These are phyloP conservation scores for Hippoglossus stenolepis DNA, from an alignment of 2,113 vertebrate genomes.

Conservation along the genomic window DNA sequence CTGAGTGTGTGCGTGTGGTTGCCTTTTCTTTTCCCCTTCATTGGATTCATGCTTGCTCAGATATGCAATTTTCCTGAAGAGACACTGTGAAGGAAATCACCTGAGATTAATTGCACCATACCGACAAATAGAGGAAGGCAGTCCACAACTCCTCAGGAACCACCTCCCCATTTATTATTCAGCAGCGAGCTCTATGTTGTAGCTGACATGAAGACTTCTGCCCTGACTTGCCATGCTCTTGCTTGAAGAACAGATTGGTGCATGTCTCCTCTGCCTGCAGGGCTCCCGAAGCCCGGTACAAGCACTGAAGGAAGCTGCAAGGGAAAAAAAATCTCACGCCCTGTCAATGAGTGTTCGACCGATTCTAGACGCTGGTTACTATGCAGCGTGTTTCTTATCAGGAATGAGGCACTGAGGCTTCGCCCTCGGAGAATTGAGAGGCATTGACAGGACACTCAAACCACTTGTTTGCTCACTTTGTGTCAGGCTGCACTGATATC, in stretches of 20 bases:
- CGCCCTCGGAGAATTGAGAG: slow-evolving; percentile 67
- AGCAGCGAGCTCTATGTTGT: slow-evolving; percentile 53
- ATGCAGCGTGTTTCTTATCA: slow-evolving; percentile 40
- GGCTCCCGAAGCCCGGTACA: background rate
- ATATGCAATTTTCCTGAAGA: slow-evolving; percentile 54
- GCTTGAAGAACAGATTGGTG: slow-evolving; percentile 30
- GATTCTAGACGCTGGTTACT: slow-evolving; percentile 35
- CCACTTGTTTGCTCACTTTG: slow-evolving; percentile 67
- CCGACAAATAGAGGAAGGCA: slow-evolving; percentile 56
- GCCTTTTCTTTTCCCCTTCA: background rate
- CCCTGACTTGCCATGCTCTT: slow-evolving; percentile 34
- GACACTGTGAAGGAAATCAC: slow-evolving; percentile 59
- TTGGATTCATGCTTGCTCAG: slow-evolving; percentile 26
- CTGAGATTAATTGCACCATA: slow-evolving; percentile 70
- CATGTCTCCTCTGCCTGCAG: slow-evolving; percentile 22
- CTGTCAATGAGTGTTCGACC: slow-evolving; percentile 31
- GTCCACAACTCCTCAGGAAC: slow-evolving; percentile 55
- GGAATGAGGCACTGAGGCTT: slow-evolving; percentile 52
- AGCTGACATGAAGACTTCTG: slow-evolving; percentile 62
- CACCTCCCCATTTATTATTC: slow-evolving; percentile 70
- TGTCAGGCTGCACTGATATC: slow-evolving; percentile 71
- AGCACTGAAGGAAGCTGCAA: slow-evolving; percentile 17
- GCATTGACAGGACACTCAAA: slow-evolving; percentile 73
- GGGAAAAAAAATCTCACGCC: slow-evolving; percentile 11
- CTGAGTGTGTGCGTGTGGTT: background rate